Percentiles rank a stretch among this genome's conserved stretches.
Evolutionary conservation across 2,888 invertebrate genomes (phyloP).

Genomic region (Meganola albula): DNA sequence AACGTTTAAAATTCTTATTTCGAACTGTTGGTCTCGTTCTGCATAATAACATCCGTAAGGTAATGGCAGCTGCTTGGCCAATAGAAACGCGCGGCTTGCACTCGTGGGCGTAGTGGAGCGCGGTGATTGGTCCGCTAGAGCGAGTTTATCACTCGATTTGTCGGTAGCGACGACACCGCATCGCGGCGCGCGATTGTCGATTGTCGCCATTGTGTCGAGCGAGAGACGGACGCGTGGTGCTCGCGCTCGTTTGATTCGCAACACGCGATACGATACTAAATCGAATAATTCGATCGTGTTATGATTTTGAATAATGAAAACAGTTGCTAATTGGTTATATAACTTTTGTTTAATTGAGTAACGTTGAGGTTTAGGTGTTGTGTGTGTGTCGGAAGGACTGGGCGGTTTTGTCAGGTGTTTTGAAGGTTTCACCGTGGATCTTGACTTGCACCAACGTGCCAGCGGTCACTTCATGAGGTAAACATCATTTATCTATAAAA

Average conservation of each 20-base stretch:
- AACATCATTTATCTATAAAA: constrained; percentile 14
- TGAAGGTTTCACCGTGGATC: constrained; percentile 83
- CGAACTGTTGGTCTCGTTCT: constrained; percentile 72
- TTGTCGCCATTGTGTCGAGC: constrained; percentile 72
- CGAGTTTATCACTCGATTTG: constrained; percentile 73
- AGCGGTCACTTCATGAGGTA: constrained; percentile 87
- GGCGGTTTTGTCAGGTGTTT: constrained; percentile 35
- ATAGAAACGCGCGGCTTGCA: constrained; percentile 54
- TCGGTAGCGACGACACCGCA: constrained; percentile 66
- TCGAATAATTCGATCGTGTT: constrained; percentile 51
- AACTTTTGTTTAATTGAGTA: constrained; percentile 25
- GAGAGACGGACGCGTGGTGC: constrained; percentile 59
- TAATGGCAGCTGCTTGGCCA: constrained; percentile 75
- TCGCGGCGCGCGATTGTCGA: constrained; percentile 72
- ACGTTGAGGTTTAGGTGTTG: constrained; percentile 32
- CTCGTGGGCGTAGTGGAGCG: constrained; percentile 68
- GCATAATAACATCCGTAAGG: constrained; percentile 76
- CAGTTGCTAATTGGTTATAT: constrained; percentile 31
- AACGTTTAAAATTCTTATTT: constrained; percentile 75
- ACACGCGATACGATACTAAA: constrained; percentile 53
- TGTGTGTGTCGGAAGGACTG: constrained; percentile 47
- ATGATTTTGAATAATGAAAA: constrained; percentile 41
- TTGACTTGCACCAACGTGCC: constrained; percentile 86
- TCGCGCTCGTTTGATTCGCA: constrained; percentile 54
- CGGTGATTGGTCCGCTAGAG: constrained; percentile 55